Conservation (phyloP, 2,888 invertebrate species). For the Drosophila acutilabella region DNA sequence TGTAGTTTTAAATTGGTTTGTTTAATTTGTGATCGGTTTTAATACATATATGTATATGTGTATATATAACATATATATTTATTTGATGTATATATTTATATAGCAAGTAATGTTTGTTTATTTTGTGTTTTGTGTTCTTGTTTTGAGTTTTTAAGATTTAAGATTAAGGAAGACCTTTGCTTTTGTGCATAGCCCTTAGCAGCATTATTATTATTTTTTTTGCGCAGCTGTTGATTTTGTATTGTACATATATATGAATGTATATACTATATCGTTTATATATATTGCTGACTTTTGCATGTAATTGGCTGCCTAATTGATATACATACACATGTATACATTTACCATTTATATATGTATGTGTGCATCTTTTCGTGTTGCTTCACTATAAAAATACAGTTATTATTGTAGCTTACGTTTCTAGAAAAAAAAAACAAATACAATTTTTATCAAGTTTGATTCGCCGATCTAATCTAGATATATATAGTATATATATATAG, state of each 20-base stretch:
- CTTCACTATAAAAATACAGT: slow-evolving; percentile 39
- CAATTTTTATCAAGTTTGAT: slow-evolving; percentile 24
- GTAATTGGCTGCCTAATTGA: slow-evolving; percentile 57
- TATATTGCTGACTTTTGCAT: slow-evolving; percentile 18
- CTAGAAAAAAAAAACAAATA: slow-evolving; percentile 40
- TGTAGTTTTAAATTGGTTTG: slow-evolving; percentile 20
- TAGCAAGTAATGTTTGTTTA: slow-evolving; percentile 8
- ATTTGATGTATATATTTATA: slow-evolving; percentile 3
- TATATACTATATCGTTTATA: slow-evolving; percentile 3
- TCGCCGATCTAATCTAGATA: slow-evolving; percentile 34
- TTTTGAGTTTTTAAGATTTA: slow-evolving; percentile 35
- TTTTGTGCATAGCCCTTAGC: slow-evolving; percentile 64
- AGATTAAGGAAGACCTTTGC: slow-evolving; percentile 72
- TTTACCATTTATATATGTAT: slow-evolving; percentile 16
- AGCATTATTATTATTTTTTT: slow-evolving; percentile 21
- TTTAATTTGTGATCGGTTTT: slow-evolving; percentile 34
- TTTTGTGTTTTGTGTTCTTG: slow-evolving; percentile 17
- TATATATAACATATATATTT: slow-evolving; percentile 2
- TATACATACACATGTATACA: slow-evolving; percentile 23
- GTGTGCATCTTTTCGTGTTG: slow-evolving; percentile 13
- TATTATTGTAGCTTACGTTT: slow-evolving; percentile 47
- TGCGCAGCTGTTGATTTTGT: slow-evolving; percentile 25
- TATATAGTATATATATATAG: slow-evolving; percentile 25
- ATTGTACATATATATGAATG: slow-evolving; percentile 1
- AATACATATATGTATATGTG: slow-evolving; percentile 5